These are phyloP conservation scores for Schizopygopsis pylzovi DNA, from an alignment of 2,797 vertebrate species.

Conservation along the genomic window DNA sequence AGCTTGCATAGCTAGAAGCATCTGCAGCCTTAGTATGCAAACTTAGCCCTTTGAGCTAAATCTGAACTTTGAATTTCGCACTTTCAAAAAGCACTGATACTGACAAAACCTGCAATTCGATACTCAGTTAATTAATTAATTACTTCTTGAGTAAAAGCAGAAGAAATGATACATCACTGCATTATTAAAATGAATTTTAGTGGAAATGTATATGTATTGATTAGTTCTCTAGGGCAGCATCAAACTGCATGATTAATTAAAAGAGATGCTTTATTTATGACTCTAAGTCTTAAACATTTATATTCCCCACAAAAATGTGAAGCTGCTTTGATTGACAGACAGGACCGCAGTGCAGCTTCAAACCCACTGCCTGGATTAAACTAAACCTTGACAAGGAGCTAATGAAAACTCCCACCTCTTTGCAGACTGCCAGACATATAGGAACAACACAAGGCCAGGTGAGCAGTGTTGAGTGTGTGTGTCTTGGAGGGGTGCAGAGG, in stretches of 20 bases:
- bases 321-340: slow-evolving; percentile 35
- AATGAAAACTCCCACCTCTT: slow-evolving; percentile 41
- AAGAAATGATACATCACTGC: not conserved
- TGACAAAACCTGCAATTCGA: not conserved
- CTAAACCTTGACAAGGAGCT: slow-evolving; percentile 42
- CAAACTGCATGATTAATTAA: slow-evolving; percentile 6
- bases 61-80: not conserved
- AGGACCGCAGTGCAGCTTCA: slow-evolving; percentile 27
- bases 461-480: slow-evolving; percentile 21
- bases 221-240: not conserved
- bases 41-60: slow-evolving; percentile 21
- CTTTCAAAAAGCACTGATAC: not conserved
- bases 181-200: not conserved
- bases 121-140: not conserved
- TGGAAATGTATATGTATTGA: not conserved
- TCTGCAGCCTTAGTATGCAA: slow-evolving; percentile 11
- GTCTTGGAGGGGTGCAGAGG: slow-evolving; percentile 38
- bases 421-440: slow-evolving; percentile 21
- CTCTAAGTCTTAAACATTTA: not conserved
- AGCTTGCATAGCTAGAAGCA: not conserved
- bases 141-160: not conserved
- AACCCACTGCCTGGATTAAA: slow-evolving; percentile 29
- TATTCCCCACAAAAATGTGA: not conserved
- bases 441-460: slow-evolving; percentile 26
- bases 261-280: not conserved